phyloP scores from a whole-genome alignment of 1,140 invertebrate genomes.

The Zaprionus kolodkinae region DNA sequence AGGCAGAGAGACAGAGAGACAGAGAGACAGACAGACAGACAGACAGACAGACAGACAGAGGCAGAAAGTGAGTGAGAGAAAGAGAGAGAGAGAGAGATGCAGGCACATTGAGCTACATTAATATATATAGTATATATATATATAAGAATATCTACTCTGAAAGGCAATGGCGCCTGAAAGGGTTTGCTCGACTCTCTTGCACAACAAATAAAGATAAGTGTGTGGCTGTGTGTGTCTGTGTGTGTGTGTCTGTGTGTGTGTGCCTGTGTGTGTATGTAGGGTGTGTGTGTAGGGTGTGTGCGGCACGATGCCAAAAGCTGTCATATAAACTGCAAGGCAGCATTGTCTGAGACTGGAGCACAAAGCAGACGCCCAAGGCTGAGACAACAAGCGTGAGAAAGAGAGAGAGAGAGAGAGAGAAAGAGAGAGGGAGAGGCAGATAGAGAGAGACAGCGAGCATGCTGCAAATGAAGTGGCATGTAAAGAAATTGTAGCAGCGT shows the following conservation, averaged over 20 bases:
- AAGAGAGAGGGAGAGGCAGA: neutral
- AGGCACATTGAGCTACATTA: conserved; percentile 75
- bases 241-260: conserved; percentile 22
- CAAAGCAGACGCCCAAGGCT: conserved; percentile 59
- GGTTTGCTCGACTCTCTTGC: conserved; percentile 36
- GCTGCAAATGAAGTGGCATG: conserved; percentile 70
- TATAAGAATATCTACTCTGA: conserved; percentile 54
- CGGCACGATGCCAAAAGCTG: conserved; percentile 43
- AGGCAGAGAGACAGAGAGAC: no score
- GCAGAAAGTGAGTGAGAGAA: neutral
- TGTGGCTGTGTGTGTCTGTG: conserved; percentile 7
- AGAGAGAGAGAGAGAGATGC: conserved; percentile 48
- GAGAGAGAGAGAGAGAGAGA: neutral
- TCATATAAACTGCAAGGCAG: conserved; percentile 62
- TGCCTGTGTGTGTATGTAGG: conserved; percentile 11
- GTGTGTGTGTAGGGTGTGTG: conserved; percentile 30
- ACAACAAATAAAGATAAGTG: conserved; percentile 53
- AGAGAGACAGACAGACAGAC: no score
- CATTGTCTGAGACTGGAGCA: conserved; percentile 33
- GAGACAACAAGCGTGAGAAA: conserved; percentile 9
- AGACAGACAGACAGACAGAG: neutral
- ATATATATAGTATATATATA: conserved; percentile 52
- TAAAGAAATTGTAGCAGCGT: conserved; percentile 70
- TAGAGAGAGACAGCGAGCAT: neutral
- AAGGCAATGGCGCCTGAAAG: conserved; percentile 54